Base-by-base conservation (phyloP, 2,797 vertebrate species). In the Pseudochaenichthys georgianus region DNA sequence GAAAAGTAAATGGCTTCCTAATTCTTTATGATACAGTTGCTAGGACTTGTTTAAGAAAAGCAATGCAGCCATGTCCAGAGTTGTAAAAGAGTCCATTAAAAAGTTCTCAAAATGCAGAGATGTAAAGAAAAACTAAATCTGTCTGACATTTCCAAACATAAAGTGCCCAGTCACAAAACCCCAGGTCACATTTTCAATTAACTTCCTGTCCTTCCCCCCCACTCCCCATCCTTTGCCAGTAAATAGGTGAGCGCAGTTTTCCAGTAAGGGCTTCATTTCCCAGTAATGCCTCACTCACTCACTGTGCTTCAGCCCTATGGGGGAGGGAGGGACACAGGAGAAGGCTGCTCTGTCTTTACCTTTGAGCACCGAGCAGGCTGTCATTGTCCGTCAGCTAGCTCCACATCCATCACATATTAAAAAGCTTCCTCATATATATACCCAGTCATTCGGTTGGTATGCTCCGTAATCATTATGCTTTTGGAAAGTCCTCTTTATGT, bases 191-290 rank as follows among this genome's bases (percentile, higher is more conserved):
- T 85, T 82, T 73, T 68, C 57, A 81, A 76, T 87, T 64, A 42
- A 45, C n/a, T 38, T 17, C 70, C 50, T 54, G 45, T 28, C 34
- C 41, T 5, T 28, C 4, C 5, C 77, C 15, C 34, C 7, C 6
- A 38, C 34, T 38, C 34, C 34, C 34, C 8, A 38, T 38, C 34
- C 34, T 7, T 45, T 94, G 82, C 90, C 92, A 93, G 93, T 92
- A 93, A 93, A 87, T 66, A 65, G 76, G 77, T 79, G 66, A 85
- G 70, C 77, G 88, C 73, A 67, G 75, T 90, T 91, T 93, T 90
- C 93, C 93, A 90, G 93, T 93, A 90, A 94, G 73, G 76, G 80
- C 85, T 91, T 87, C 81, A 81, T 88, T 90, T 92, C 88, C 91
- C 91, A 85, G 81, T 88, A 80, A 86, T 59, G 86, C 68, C 79